phyloP scores from a whole-genome alignment of 1,140 invertebrate genomes.

The Pseudomyrmex gracilis region DNA sequence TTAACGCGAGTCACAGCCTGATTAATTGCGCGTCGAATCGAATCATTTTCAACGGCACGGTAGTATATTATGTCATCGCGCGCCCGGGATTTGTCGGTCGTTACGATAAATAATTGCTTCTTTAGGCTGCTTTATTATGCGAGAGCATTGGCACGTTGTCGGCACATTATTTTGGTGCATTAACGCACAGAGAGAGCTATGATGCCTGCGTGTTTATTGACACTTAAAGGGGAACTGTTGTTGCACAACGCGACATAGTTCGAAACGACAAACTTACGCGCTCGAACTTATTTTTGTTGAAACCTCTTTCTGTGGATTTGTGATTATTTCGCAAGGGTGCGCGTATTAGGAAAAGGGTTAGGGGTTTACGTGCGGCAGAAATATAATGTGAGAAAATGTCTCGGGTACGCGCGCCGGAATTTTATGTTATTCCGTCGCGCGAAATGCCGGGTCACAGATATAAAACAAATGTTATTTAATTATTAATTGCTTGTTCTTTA shows the following conservation, averaged over 20 bases:
- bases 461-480: no score
- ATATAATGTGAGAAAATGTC: no score
- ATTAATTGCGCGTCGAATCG: slow-evolving; percentile 71
- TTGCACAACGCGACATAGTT: background rate
- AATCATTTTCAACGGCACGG: slow-evolving; percentile 58
- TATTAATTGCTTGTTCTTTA: no score
- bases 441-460: no score
- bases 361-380: no score
- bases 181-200: background rate
- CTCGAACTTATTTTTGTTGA: background rate
- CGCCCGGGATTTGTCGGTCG: slow-evolving; percentile 16
- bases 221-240: slow-evolving; percentile 28
- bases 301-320: no score
- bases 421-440: no score
- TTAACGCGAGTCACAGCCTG: slow-evolving; percentile 63
- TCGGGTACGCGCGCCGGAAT: no score
- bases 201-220: slow-evolving; percentile 19
- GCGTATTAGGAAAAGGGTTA: no score
- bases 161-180: slow-evolving; percentile 33
- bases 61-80: slow-evolving; percentile 55
- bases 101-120: slow-evolving; percentile 56
- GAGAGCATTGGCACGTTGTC: slow-evolving; percentile 8
- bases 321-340: no score
- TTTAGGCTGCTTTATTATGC: slow-evolving; percentile 54
- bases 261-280: no score